Conservation (phyloP, 2,113 vertebrate genomes). For the Dromaius novaehollandiae region DNA sequence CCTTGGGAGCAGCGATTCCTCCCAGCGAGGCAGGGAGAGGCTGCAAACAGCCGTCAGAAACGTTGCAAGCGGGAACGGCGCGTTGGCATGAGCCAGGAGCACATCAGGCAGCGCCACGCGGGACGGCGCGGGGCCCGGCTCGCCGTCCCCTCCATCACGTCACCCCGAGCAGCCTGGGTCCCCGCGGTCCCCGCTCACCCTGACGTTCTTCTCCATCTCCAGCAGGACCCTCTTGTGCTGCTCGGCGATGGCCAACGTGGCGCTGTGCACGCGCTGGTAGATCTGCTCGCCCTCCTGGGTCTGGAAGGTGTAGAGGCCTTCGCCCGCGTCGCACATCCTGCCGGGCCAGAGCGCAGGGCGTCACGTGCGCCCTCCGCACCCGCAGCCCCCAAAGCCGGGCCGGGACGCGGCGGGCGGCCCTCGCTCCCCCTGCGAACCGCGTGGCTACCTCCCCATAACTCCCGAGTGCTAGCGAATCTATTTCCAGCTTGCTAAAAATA, state of each 20-base stretch:
- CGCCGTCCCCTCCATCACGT: background rate
- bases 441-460: background rate
- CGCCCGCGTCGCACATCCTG: slow-evolving; percentile 94
- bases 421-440: too few relatives aligned
- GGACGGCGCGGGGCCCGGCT: too few relatives aligned
- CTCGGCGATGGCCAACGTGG: slow-evolving; percentile 92
- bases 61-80: background rate
- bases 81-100: background rate
- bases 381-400: too few relatives aligned
- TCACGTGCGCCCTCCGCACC: background rate
- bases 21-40: too few relatives aligned
- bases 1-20: too few relatives aligned
- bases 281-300: slow-evolving; percentile 96
- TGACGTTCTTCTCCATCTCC: slow-evolving; percentile 94
- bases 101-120: background rate
- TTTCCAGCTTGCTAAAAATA: background rate
- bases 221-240: slow-evolving; percentile 93
- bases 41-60: background rate
- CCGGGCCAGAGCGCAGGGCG: rapidly evolving
- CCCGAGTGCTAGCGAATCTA: background rate
- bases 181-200: slow-evolving; percentile 77
- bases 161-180: background rate
- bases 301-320: slow-evolving; percentile 98
- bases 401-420: too few relatives aligned
- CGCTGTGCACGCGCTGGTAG: slow-evolving; percentile 94